Base-by-base conservation (phyloP, 1,140 invertebrate genomes). In the Steinernema feltiae region DNA sequence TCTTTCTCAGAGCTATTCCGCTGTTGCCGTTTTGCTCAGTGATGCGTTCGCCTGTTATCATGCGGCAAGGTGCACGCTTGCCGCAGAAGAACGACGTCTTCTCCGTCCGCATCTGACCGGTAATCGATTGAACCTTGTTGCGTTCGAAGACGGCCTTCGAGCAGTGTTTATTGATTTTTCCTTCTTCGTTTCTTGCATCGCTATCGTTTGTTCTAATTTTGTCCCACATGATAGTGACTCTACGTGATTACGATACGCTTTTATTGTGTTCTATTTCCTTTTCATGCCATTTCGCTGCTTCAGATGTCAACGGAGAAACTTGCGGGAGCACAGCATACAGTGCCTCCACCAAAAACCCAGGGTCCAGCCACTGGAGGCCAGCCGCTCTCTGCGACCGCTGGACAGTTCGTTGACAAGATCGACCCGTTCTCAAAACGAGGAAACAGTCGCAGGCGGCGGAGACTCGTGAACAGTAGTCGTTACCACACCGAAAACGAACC, bases 351-450 rank as follows among this genome's bases (percentile, higher is more conserved):
- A 18, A 82, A 78, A 70, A 82, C 82, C 21, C 75, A 85, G 48
- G 84, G 84, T 35, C 77, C 84, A 30, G 84, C 84, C 17, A 86
- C 84, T 15, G 83, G 84, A 29, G 84, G 84, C 1, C 81, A 83
- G 41, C 83, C 83, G 41, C 80, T 85, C 17, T 85, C 83, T 3
- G 84, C 84, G 3, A 86, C 82, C 29, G 84, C 84, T 18, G 84
- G 83, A 76, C 84, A 85, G 71, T 85, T 85, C 71, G 84, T 85
- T 46, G 84, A 85, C 63, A 85, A 85, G 73, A 85, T 85, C 72
- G 84, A 85, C 76, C 84, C 84, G 24, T 85, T 85, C 76, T 75
- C 75, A 18, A 85, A 85, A 72, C 73, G 84, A 30, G 84, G 84
- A 17, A 85, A 80, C 53, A 82, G 79, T 48, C 72, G 84, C 41